These are phyloP conservation scores for Hylaeus anthracinus DNA, from an alignment of 1,140 invertebrate species.

Conservation along the genomic window DNA sequence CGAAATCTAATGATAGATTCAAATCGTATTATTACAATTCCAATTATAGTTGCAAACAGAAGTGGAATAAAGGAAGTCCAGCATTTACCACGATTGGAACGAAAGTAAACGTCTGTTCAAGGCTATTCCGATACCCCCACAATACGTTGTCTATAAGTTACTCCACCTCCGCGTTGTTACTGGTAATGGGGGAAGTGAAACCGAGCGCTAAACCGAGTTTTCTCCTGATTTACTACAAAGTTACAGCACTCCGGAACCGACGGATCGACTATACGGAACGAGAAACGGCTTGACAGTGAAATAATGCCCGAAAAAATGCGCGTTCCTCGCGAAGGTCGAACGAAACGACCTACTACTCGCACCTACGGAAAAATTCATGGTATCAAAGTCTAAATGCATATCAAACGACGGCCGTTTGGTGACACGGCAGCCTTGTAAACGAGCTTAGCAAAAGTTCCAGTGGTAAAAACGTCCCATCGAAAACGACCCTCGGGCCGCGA, in stretches of 20 bases:
- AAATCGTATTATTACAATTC: too few species aligned
- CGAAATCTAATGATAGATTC: too few species aligned
- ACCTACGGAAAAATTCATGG: constrained; percentile 34
- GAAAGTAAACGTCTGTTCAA: too few species aligned
- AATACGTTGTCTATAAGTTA: too few species aligned
- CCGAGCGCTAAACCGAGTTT: too few species aligned
- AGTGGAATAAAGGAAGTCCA: too few species aligned
- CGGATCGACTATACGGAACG: constrained; percentile 9
- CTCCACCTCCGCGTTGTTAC: too few species aligned
- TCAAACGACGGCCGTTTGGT: constrained; percentile 28
- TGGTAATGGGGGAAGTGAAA: too few species aligned
- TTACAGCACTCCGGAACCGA: background rate
- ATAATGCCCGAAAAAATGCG: constrained; percentile 69
- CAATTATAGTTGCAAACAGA: too few species aligned
- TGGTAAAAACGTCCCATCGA: constrained; percentile 37
- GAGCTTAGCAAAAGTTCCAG: constrained; percentile 43
- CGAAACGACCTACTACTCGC: constrained; percentile 24
- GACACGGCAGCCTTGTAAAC: constrained; percentile 27
- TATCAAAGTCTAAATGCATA: constrained; percentile 63
- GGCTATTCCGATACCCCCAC: too few species aligned
- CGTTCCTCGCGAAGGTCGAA: constrained; percentile 33
- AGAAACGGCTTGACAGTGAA: constrained; percentile 33
- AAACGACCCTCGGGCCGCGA: constrained; percentile 31
- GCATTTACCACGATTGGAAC: too few species aligned
- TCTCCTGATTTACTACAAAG: too few species aligned